Evolutionary conservation across 2,113 vertebrate genomes (phyloP).

Genomic region (Fulica atra): DNA sequence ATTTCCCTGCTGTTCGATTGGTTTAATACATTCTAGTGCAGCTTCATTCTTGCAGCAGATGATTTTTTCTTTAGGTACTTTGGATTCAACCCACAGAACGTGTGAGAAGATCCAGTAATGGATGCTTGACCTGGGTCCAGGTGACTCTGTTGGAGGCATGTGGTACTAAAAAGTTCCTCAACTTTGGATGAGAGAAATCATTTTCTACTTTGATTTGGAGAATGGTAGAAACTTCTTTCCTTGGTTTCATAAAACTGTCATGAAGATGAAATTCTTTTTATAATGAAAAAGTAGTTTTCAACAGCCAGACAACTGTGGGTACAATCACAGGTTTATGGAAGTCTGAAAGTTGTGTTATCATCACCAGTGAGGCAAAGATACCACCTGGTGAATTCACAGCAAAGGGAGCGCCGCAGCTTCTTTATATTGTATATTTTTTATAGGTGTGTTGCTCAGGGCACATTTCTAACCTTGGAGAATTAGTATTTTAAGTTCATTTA

Average conservation of each 20-base stretch:
- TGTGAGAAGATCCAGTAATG: background rate
- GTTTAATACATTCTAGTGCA: background rate
- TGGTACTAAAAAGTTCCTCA: background rate
- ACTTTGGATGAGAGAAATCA: background rate
- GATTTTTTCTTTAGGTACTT: background rate
- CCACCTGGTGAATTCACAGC: background rate
- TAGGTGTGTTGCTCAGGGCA: background rate
- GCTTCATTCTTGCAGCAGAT: background rate
- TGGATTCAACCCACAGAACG: background rate
- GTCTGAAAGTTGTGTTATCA: background rate
- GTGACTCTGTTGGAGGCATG: background rate
- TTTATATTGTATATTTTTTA: background rate
- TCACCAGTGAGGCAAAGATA: background rate
- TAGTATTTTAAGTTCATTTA: background rate
- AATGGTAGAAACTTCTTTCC: background rate
- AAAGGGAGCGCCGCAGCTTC: background rate
- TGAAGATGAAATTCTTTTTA: background rate
- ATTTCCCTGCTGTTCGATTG: background rate
- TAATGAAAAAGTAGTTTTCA: background rate
- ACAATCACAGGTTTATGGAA: background rate
- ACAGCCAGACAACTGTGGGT: background rate
- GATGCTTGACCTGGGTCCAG: background rate
- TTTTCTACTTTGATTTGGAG: background rate
- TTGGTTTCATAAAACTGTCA: background rate
- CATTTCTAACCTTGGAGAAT: background rate